Percentiles rank a stretch among this genome's conserved stretches.
Conservation (phyloP, 2,797 vertebrate genomes). For the Mallotus villosus region DNA sequence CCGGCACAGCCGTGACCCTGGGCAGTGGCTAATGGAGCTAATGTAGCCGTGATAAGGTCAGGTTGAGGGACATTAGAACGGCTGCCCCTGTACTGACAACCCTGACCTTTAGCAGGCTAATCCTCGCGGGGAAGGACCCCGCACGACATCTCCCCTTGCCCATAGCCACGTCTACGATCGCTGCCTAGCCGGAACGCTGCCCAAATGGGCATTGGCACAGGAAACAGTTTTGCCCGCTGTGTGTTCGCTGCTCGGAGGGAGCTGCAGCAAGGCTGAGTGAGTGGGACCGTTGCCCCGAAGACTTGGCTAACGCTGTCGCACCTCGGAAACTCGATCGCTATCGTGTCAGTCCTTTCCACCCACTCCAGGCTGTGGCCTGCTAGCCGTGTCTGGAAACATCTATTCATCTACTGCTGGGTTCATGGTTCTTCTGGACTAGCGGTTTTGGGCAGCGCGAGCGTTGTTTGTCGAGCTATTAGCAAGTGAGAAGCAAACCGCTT, state of each 20-base stretch:
- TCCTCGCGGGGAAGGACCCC: constrained; percentile 35
- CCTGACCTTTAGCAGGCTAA: constrained; percentile 71
- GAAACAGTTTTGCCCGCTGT: constrained; percentile 16
- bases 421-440: not conserved
- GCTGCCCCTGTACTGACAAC: constrained; percentile 50
- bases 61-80: constrained; percentile 62
- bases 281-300: constrained; percentile 30
- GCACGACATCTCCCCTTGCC: constrained; percentile 44
- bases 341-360: not conserved
- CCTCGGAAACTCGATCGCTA: constrained; percentile 35
- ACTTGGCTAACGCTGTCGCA: constrained; percentile 18
- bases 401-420: not conserved
- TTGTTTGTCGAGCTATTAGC: constrained; percentile 24
- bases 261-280: constrained; percentile 28
- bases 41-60: constrained; percentile 65
- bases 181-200: not conserved
- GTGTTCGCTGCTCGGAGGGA: constrained; percentile 13
- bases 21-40: constrained; percentile 59
- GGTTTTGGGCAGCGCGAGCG: not conserved
- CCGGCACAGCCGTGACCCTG: not conserved
- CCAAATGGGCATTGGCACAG: constrained; percentile 24
- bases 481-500: constrained; percentile 24
- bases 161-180: constrained; percentile 32
- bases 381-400: not conserved
- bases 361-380: not conserved